A percentile compares a stretch with the other conserved stretches of the same genome.
phyloP scores from a whole-genome alignment of 2,888 invertebrate genomes.

The Polymixis lichenea region DNA sequence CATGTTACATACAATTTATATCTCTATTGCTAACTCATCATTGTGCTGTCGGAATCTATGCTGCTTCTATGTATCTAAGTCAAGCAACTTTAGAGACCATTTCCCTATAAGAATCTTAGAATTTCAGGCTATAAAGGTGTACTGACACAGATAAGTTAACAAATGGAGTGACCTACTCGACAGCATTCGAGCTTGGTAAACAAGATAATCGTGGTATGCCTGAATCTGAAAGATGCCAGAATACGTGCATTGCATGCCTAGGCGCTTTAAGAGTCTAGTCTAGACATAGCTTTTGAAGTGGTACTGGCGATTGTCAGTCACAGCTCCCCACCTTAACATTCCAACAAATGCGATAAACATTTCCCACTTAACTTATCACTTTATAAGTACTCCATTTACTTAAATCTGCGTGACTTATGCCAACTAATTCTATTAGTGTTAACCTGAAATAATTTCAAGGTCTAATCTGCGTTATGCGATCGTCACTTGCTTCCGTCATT shows the following conservation, averaged over 20 bases:
- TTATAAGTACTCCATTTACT: slow-evolving; percentile 20
- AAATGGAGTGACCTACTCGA: neutral
- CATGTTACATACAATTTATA: slow-evolving; percentile 42
- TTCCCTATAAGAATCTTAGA: neutral
- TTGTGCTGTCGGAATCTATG: slow-evolving; percentile 16
- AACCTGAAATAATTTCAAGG: slow-evolving; percentile 45
- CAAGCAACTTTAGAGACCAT: neutral
- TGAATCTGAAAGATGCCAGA: neutral
- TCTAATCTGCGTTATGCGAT: slow-evolving; percentile 27
- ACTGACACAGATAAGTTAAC: neutral
- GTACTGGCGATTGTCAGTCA: neutral
- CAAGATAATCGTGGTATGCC: neutral
- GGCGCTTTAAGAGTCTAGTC: slow-evolving; percentile 2
- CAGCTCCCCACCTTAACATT: neutral
- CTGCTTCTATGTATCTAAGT: slow-evolving; percentile 1
- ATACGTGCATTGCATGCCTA: neutral
- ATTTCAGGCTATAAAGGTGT: neutral
- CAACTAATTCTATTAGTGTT: slow-evolving; percentile 37
- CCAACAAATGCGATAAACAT: neutral
- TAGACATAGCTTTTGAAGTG: slow-evolving; percentile 1
- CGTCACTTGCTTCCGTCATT: slow-evolving; percentile 50
- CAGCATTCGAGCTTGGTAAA: neutral
- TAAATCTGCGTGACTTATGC: slow-evolving; percentile 16
- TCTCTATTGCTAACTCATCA: neutral
- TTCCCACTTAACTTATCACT: slow-evolving; percentile 34